Evolutionary conservation across 2,113 vertebrate species (phyloP).

Genomic region (Hemicordylus capensis): DNA sequence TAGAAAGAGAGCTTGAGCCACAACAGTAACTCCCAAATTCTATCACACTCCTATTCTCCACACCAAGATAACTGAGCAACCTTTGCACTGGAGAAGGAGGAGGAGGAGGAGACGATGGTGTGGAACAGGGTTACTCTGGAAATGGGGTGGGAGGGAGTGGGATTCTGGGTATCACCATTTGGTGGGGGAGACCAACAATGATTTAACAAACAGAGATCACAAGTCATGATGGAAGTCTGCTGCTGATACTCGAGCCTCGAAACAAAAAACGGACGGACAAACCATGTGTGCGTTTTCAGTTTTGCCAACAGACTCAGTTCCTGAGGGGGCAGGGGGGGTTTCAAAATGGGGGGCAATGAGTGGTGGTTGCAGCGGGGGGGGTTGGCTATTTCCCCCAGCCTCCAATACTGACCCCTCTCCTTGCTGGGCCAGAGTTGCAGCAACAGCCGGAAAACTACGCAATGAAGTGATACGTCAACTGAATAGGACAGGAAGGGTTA

Average conservation of each 20-base stretch:
- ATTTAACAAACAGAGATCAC: slow-evolving; percentile 12
- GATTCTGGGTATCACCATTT: slow-evolving; percentile 4
- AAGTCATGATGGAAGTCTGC: slow-evolving; percentile 22
- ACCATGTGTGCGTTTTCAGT: slow-evolving; percentile 9
- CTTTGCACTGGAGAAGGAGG: slow-evolving; percentile 3
- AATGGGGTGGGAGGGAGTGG: background rate
- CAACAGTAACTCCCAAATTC: no score
- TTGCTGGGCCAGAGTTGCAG: slow-evolving; percentile 28
- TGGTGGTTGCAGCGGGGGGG: background rate
- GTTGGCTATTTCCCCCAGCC: slow-evolving; percentile 5
- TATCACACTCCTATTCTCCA: no score
- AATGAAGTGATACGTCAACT: slow-evolving; percentile 17
- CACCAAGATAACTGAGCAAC: background rate
- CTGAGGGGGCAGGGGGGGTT: background rate
- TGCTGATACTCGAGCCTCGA: background rate
- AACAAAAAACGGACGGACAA: slow-evolving; percentile 11
- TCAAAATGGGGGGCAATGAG: slow-evolving; percentile 14
- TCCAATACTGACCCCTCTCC: slow-evolving; percentile 9
- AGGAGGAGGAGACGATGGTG: background rate
- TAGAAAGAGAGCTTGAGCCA: no score
- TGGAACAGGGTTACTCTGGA: background rate
- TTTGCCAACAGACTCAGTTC: slow-evolving; percentile 14
- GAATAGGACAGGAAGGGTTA: slow-evolving; percentile 5
- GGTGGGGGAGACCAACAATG: slow-evolving; percentile 22
- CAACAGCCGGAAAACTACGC: slow-evolving; percentile 18